Conservation (phyloP, 2,113 vertebrate species). For the Salvelinus fontinalis region DNA sequence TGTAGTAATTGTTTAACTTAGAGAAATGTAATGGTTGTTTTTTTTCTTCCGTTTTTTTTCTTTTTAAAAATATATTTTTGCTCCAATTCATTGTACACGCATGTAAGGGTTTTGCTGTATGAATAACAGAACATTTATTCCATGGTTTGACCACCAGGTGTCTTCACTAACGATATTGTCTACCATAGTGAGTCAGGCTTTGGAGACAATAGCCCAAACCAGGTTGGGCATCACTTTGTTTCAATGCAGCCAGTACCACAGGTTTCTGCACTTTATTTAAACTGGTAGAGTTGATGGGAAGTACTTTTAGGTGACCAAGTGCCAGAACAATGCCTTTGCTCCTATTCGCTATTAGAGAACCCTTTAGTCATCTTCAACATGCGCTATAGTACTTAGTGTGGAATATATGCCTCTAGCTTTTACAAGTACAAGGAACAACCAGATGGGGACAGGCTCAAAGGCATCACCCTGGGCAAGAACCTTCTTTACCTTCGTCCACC, state of each 20-base stretch:
- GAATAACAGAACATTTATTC: background rate
- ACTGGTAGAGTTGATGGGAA: background rate
- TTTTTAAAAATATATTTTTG: conserved; percentile 33
- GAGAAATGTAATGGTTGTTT: conserved; percentile 45
- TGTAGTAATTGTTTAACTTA: conserved; percentile 71
- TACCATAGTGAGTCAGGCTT: background rate
- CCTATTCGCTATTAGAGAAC: background rate
- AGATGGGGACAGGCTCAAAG: background rate
- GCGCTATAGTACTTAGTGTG: background rate
- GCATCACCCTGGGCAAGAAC: background rate
- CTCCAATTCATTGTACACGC: conserved; percentile 54
- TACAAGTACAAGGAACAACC: background rate
- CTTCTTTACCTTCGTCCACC: background rate
- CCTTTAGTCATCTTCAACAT: background rate
- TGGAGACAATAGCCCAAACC: background rate
- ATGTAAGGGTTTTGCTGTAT: conserved; percentile 26
- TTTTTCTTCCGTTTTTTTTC: conserved; percentile 27
- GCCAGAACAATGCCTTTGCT: background rate
- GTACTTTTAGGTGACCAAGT: background rate
- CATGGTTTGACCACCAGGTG: background rate
- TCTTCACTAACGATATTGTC: background rate
- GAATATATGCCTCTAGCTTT: background rate
- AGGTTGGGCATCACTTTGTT: conserved; percentile 2
- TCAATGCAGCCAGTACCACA: conserved; percentile 9
- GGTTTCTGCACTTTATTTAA: conserved; percentile 12